Evolutionary conservation across 2,113 vertebrate genomes (phyloP).

Genomic region (Gracilinanus agilis): DNA sequence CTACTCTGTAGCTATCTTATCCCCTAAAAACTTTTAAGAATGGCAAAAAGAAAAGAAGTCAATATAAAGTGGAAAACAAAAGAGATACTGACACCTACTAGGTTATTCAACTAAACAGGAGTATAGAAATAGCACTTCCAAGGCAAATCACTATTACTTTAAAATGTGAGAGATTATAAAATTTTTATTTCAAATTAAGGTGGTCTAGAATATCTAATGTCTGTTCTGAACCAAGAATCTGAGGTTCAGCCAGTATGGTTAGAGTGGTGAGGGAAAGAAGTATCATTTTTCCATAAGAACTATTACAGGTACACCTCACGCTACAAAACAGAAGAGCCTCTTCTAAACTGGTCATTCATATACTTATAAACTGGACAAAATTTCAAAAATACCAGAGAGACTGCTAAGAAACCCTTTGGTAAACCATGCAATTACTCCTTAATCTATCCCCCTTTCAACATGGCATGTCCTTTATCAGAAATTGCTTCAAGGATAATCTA

Average conservation of each 20-base stretch:
- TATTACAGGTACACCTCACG: neutral
- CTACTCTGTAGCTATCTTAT: too few species aligned
- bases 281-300: neutral
- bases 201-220: neutral
- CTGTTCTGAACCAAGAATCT: neutral
- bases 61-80: neutral
- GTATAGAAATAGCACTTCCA: neutral
- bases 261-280: neutral
- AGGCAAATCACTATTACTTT: neutral
- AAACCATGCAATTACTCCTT: neutral
- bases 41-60: neutral
- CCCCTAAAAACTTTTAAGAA: neutral
- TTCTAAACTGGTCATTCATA: neutral
- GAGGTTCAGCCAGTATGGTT: neutral
- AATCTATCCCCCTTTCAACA: neutral
- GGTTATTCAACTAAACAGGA: neutral
- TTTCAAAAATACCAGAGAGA: neutral
- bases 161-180: neutral
- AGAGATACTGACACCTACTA: neutral
- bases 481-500: neutral
- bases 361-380: neutral
- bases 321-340: neutral
- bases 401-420: neutral
- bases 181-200: neutral
- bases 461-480: neutral